Percentiles rank a stretch among this genome's conserved stretches.
Conservation (phyloP, 2,797 vertebrate species). For the Sebastes baramenuke region DNA sequence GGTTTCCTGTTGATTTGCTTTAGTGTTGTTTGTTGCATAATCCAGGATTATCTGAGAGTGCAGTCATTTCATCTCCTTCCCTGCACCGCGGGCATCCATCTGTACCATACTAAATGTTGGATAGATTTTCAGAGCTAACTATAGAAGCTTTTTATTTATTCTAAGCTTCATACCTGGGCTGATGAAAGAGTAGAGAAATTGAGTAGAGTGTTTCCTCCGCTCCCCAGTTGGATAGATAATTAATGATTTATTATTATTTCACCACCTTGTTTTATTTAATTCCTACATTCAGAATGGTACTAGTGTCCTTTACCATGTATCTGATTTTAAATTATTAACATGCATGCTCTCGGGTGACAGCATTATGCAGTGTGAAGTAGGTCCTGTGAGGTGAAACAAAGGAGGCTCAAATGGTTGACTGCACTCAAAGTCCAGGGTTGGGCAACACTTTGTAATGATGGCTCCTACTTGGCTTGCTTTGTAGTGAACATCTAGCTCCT, state of each 20-base stretch:
- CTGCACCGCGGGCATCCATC: neutral
- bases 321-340: slow-evolving; percentile 26
- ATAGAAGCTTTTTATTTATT: neutral
- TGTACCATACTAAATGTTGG: neutral
- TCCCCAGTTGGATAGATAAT: neutral
- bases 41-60: slow-evolving; percentile 35
- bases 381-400: slow-evolving; percentile 33
- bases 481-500: slow-evolving; percentile 11
- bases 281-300: neutral
- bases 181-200: neutral
- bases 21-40: slow-evolving; percentile 44
- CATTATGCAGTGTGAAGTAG: neutral
- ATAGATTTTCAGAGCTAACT: neutral
- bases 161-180: neutral
- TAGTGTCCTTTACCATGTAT: neutral
- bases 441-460: slow-evolving; percentile 29
- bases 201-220: neutral
- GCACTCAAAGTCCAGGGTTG: slow-evolving; percentile 40
- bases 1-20: slow-evolving; percentile 21
- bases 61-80: slow-evolving; percentile 2
- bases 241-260: neutral
- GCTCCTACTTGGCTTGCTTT: slow-evolving; percentile 22
- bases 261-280: neutral
- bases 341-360: neutral
- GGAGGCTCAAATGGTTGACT: slow-evolving; percentile 21